Conservation (phyloP, 2,888 invertebrate species). For the Bellardia pandia region DNA sequence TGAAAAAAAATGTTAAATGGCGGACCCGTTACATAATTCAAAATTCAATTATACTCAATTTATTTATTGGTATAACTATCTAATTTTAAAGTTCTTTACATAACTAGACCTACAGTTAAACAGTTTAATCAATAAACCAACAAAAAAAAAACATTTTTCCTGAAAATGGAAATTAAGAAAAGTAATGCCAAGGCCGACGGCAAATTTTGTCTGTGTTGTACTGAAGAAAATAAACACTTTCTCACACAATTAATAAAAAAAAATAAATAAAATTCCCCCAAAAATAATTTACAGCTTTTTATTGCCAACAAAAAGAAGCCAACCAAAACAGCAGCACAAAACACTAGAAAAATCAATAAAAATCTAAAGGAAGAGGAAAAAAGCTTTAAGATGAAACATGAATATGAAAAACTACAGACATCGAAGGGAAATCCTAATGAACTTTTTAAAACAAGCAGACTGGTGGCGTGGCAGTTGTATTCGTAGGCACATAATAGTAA, state of each 20-base stretch:
- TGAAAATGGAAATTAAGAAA: constrained; percentile 14
- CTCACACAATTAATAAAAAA: constrained; percentile 14
- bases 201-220: constrained; percentile 50
- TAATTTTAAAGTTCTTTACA: no score
- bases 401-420: constrained; percentile 34
- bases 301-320: constrained; percentile 15
- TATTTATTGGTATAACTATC: no score
- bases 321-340: constrained; percentile 14
- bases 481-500: not conserved
- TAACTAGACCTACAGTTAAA: not conserved
- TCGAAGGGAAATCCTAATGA: constrained; percentile 46
- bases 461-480: not conserved
- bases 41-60: no score
- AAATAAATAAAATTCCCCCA: not conserved
- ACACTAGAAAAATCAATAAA: constrained; percentile 57
- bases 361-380: not conserved
- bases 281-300: constrained; percentile 60
- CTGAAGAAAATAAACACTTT: constrained; percentile 42
- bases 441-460: constrained; percentile 25
- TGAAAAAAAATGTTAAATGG: no score
- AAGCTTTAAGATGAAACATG: constrained; percentile 44
- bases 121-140: constrained; percentile 19
- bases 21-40: no score
- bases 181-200: constrained; percentile 53
- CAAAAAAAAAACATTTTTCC: not conserved